Evolutionary conservation across 2,797 vertebrate species (phyloP).

Genomic region (Australoheros facetus): DNA sequence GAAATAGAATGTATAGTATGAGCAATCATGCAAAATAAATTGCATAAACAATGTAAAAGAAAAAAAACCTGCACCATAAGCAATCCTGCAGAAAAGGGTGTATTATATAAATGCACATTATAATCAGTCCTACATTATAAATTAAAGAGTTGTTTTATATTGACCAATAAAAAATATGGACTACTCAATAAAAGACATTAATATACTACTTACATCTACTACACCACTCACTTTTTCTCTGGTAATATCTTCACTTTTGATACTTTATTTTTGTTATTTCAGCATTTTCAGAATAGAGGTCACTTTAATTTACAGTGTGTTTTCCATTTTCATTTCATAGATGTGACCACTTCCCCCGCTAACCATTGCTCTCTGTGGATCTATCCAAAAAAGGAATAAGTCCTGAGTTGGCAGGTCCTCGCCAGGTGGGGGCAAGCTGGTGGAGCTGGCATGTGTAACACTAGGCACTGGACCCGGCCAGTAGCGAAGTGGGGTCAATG

Average conservation of each 20-base stretch:
- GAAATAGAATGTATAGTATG: background rate
- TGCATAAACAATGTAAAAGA: background rate
- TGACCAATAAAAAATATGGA: background rate
- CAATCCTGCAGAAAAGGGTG: background rate
- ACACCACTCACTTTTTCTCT: background rate
- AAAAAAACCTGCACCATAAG: background rate
- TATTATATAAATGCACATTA: background rate
- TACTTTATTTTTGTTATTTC: background rate
- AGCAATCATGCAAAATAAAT: no score
- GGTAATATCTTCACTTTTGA: background rate
- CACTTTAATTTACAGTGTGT: background rate
- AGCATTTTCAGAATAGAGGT: background rate
- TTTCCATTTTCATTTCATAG: background rate
- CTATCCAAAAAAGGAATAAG: constrained; percentile 56
- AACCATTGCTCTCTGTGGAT: constrained; percentile 34
- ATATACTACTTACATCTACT: background rate
- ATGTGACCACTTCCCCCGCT: background rate
- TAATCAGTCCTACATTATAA: background rate
- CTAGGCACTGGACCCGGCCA: constrained; percentile 53
- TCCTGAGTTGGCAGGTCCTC: constrained; percentile 55
- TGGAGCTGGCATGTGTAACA: constrained; percentile 53
- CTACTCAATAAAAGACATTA: background rate
- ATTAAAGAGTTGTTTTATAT: background rate
- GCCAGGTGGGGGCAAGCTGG: constrained; percentile 48
- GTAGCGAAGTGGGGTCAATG: constrained; percentile 64